Conservation (phyloP, 2,797 vertebrate species). For the Falco rusticolus region DNA sequence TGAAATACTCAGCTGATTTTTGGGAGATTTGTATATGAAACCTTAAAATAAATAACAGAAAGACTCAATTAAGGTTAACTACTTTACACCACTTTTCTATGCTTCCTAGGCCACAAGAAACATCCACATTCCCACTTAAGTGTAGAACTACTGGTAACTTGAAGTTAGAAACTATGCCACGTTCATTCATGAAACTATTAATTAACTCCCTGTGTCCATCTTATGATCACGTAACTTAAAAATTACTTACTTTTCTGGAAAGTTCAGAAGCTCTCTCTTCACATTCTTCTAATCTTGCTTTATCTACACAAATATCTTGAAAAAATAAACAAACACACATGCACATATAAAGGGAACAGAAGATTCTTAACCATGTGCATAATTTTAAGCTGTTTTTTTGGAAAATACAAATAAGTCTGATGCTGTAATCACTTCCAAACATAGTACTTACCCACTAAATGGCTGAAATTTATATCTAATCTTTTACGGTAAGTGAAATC, state of each 20-base stretch:
- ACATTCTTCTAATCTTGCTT: conserved; percentile 88
- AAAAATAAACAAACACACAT: conserved; percentile 60
- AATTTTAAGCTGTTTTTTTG: neutral
- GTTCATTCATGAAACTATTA: neutral
- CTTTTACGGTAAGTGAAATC: conserved; percentile 96
- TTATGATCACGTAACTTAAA: neutral
- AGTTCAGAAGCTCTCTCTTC: conserved; percentile 89
- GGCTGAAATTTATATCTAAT: conserved; percentile 92
- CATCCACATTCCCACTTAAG: neutral
- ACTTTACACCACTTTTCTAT: neutral
- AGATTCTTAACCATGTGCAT: neutral
- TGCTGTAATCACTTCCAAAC: neutral
- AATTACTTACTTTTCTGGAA: conserved; percentile 86
- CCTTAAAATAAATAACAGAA: neutral
- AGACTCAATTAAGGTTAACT: neutral
- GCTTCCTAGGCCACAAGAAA: neutral
- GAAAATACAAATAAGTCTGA: neutral
- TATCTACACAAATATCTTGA: conserved; percentile 90
- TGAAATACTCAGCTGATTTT: neutral
- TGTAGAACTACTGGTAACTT: neutral
- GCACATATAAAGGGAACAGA: neutral
- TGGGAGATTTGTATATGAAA: neutral
- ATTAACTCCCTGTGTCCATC: neutral
- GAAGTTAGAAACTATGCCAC: neutral
- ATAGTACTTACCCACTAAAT: conserved; percentile 87